phyloP scores from a whole-genome alignment of 1,140 invertebrate genomes.

The Pseudomyrmex concolor region DNA sequence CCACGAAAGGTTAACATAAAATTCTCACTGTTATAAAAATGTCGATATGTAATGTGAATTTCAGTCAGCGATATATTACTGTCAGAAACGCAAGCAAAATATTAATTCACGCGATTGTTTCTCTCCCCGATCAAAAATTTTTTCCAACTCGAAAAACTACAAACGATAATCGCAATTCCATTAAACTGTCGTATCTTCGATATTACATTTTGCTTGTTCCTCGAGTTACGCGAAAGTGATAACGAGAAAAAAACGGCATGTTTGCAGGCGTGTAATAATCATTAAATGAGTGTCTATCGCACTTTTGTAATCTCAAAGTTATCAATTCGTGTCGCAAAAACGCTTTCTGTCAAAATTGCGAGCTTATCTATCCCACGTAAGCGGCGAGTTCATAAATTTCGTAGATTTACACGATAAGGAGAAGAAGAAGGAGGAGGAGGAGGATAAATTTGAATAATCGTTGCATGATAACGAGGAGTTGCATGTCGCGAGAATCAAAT shows the following conservation, averaged over 20 bases:
- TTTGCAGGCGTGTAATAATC: not conserved
- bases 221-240: no score
- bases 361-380: not conserved
- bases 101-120: not conserved
- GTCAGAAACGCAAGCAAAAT: not conserved
- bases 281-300: not conserved
- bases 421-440: no score
- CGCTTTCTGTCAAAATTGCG: not conserved
- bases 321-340: not conserved
- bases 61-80: not conserved
- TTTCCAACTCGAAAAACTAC: no score
- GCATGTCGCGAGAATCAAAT: slow-evolving; percentile 9
- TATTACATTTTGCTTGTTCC: slow-evolving; percentile 15
- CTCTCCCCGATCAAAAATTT: not conserved
- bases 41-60: not conserved
- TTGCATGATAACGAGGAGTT: slow-evolving; percentile 36
- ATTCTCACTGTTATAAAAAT: not conserved
- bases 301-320: not conserved
- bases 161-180: no score
- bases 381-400: slow-evolving; percentile 6
- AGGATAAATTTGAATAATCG: slow-evolving; percentile 32
- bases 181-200: not conserved
- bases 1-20: not conserved
- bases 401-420: slow-evolving; percentile 17
- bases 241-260: not conserved